Evolutionary conservation across 2,113 vertebrate species (phyloP).

Genomic region (Tragulus kanchil): DNA sequence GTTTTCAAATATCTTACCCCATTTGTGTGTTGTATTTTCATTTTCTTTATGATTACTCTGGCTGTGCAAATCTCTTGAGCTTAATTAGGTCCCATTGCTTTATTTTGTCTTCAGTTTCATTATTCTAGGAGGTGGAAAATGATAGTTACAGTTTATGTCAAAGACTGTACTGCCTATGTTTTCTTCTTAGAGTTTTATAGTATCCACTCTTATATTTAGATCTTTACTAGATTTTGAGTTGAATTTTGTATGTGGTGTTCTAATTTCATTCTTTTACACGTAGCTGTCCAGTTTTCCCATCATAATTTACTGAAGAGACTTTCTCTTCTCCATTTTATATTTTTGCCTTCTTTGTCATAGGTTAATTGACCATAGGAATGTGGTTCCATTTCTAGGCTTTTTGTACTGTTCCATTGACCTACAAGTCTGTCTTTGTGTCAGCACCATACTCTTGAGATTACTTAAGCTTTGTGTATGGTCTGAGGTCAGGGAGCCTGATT

Average conservation of each 20-base stretch:
- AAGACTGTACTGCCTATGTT: not conserved
- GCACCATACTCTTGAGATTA: not conserved
- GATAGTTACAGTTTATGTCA: not conserved
- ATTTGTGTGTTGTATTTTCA: not conserved
- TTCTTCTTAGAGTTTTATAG: not conserved
- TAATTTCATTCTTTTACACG: not conserved
- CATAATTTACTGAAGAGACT: not conserved
- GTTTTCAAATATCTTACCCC: not conserved
- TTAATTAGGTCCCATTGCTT: not conserved
- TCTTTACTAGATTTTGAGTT: not conserved
- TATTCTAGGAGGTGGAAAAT: not conserved
- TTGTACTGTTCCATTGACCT: not conserved
- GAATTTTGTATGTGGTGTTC: not conserved
- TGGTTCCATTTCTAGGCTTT: not conserved
- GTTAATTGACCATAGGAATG: not conserved
- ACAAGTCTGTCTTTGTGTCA: not conserved
- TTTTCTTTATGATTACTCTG: not conserved
- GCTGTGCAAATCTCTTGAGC: not conserved
- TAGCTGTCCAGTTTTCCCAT: not conserved
- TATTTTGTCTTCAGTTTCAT: not conserved
- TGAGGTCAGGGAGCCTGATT: not conserved
- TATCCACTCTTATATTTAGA: not conserved
- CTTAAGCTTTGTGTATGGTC: not conserved
- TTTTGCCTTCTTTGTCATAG: not conserved
- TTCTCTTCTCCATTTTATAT: not conserved